Conservation (phyloP, 2,888 invertebrate genomes). For the Mesoligia furuncula region DNA sequence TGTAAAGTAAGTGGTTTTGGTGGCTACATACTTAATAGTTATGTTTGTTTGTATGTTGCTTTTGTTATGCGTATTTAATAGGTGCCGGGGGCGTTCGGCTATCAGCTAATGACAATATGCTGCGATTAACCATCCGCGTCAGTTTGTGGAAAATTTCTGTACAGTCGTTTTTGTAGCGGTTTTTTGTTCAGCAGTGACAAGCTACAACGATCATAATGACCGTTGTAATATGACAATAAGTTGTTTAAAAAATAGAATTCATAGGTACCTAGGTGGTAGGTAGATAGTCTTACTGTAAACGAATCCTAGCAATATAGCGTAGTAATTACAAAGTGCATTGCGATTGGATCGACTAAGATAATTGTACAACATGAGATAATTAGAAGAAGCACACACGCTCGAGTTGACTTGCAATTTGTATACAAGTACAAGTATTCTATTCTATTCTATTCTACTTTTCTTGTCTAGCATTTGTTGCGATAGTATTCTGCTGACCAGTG, state of each 20-base stretch:
- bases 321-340: neutral
- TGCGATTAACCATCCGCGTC: neutral
- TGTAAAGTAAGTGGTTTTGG: conserved; percentile 29
- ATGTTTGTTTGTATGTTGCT: conserved; percentile 24
- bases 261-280: neutral
- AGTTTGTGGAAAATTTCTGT: neutral
- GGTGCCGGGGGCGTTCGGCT: neutral
- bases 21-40: conserved; percentile 17
- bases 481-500: neutral
- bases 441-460: too few relatives aligned
- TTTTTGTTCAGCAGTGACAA: neutral
- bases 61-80: conserved; percentile 20
- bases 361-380: conserved; percentile 18
- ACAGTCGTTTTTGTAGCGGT: neutral
- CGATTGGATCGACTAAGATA: conserved; percentile 10
- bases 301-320: neutral
- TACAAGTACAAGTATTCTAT: too few relatives aligned
- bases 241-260: neutral
- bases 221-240: too few relatives aligned
- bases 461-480: neutral
- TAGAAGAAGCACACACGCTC: conserved; percentile 4
- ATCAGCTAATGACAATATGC: neutral
- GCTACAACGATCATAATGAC: neutral
- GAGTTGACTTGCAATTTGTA: neutral
- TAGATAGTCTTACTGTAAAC: neutral